Evolutionary conservation across 1,140 invertebrate species (phyloP).

Genomic region (Coptotermes formosanus): DNA sequence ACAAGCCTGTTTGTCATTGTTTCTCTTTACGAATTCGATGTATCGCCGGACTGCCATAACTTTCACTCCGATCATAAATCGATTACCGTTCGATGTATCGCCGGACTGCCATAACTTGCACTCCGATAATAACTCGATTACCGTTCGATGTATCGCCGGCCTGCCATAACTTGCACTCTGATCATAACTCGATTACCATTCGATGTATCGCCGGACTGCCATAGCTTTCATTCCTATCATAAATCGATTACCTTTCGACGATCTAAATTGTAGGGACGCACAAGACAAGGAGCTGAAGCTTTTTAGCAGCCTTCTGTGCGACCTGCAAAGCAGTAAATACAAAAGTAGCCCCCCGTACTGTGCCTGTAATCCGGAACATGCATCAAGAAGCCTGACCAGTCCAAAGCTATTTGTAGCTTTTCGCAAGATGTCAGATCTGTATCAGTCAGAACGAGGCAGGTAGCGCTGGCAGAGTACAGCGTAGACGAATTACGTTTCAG

Average conservation of each 20-base stretch:
- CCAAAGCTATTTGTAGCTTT: constrained; percentile 11
- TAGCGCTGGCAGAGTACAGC: background rate
- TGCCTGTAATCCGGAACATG: background rate
- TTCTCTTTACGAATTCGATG: background rate
- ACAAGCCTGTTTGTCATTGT: background rate
- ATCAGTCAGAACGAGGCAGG: background rate
- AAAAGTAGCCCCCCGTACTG: background rate
- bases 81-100: background rate
- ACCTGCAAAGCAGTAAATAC: background rate
- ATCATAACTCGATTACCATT: background rate
- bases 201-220: background rate
- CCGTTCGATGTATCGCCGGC: background rate
- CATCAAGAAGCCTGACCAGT: constrained; percentile 1
- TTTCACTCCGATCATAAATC: background rate
- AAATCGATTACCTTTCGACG: background rate
- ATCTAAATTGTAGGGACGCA: background rate
- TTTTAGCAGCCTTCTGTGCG: background rate
- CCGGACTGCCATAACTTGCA: background rate
- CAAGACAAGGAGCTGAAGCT: background rate
- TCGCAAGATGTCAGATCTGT: constrained; percentile 1
- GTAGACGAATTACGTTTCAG: background rate
- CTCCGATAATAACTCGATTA: background rate
- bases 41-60: background rate
- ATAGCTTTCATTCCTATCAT: background rate
- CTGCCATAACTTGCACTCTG: background rate